Conservation (phyloP, 2,888 invertebrate species). For the Ischnus inquisitorius region DNA sequence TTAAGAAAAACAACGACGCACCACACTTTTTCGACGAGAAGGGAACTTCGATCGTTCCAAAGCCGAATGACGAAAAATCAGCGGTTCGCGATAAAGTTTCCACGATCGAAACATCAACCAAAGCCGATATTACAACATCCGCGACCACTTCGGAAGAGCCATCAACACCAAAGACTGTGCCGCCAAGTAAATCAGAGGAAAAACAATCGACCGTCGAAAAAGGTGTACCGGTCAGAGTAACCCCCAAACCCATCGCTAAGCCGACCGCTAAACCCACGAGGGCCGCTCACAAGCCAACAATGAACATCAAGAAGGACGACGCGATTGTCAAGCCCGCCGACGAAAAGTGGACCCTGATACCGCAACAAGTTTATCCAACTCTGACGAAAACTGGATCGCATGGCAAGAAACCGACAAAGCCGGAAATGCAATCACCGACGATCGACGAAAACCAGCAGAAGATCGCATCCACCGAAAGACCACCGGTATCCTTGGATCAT, state of each 20-base stretch:
- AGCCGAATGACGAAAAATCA: conserved; percentile 2
- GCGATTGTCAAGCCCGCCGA: conserved; percentile 25
- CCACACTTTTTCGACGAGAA: conserved; percentile 18
- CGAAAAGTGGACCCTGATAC: conserved; percentile 70
- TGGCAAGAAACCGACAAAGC: conserved; percentile 39
- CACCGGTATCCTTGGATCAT: conserved; percentile 87
- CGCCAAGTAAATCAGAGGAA: conserved; percentile 14
- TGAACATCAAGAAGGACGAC: conserved; percentile 59
- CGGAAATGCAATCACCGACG: conserved; percentile 57
- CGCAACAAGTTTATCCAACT: conserved; percentile 65
- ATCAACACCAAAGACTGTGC: not conserved
- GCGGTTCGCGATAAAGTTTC: conserved; percentile 32
- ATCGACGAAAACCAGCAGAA: conserved; percentile 75
- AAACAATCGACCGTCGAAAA: conserved; percentile 34
- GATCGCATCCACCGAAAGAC: conserved; percentile 80
- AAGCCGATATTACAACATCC: conserved; percentile 28
- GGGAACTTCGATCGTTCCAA: not conserved
- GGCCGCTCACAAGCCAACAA: conserved; percentile 50
- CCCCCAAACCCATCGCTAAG: conserved; percentile 26
- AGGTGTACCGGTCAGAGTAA: conserved; percentile 1
- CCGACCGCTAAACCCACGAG: conserved; percentile 41
- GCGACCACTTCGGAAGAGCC: conserved; percentile 8
- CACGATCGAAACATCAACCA: conserved; percentile 42
- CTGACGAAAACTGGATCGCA: conserved; percentile 51
- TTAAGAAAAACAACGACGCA: conserved; percentile 53